Percentiles rank a stretch among this genome's conserved stretches.
Conservation (phyloP, 2,797 vertebrate species). For the Propithecus deckenii region DNA sequence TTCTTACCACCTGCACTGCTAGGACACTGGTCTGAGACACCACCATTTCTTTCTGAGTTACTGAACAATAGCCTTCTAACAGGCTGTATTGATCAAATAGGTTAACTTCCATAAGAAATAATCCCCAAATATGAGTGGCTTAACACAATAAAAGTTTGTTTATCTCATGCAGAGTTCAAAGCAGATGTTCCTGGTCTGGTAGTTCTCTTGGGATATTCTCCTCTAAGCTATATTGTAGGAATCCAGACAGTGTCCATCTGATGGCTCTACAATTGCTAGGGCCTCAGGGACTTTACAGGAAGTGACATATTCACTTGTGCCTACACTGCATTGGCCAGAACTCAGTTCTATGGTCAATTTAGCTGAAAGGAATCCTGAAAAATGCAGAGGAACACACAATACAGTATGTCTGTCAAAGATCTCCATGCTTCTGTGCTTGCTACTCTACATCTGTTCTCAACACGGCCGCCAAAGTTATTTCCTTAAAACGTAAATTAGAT, state of each 20-base stretch:
- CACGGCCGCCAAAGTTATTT: not conserved
- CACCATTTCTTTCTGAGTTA: not conserved
- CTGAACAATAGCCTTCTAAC: not conserved
- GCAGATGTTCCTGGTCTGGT: not conserved
- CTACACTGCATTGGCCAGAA: not conserved
- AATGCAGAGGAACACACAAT: not conserved
- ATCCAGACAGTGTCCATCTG: not conserved
- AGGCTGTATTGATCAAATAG: not conserved
- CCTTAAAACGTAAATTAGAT: not conserved
- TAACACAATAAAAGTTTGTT: not conserved
- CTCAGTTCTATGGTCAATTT: not conserved
- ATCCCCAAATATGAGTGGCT: not conserved
- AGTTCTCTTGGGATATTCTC: not conserved
- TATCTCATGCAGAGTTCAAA: not conserved
- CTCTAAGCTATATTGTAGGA: not conserved
- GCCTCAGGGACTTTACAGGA: not conserved
- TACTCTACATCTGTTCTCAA: not conserved
- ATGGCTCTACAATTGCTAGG: not conserved
- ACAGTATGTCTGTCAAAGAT: not conserved
- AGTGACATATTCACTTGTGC: not conserved
- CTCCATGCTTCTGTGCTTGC: not conserved
- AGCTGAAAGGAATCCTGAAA: not conserved
- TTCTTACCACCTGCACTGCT: not conserved
- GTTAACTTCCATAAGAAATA: not conserved
- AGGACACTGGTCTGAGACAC: not conserved